Evolutionary conservation across 2,888 invertebrate species (phyloP), one percentile per base, ranked within the genome.

Genomic region (Didymodactylos carnosus): DNA sequence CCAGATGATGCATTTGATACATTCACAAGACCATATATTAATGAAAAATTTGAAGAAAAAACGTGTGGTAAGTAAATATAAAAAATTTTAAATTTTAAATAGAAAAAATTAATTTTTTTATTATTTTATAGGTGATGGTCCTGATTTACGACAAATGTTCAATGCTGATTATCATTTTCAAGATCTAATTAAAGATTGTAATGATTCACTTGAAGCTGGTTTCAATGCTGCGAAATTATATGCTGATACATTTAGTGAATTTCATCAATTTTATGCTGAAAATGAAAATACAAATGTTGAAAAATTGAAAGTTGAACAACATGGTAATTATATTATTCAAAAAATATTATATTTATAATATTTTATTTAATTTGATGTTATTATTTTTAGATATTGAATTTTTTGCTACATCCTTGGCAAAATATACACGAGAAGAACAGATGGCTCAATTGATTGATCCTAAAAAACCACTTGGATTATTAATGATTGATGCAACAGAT

Each of bases 1-100:
- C 87, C 88, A 49, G 91, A 92, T 78, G 84, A 87, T 2, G 82
- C 86, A 29, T 88, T 89, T 78, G 86, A 87, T 78, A 87, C 88
- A 72, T 91, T 91, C 79, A 90, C 90, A 23, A 5, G 89, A 75
- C 92, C 92, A 0, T 87, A 89, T 25, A 89, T 92, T 76, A 91
- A 91, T 86, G 89, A 89, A 25, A 89, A 90, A 79, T 87, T 88
- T 79, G 90, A 91, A 78, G 89, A 90, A 62, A 87, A 89, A 80
- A 87, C 89, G 0, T 89, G 89, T 73, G 90, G 62, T 62, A 62
- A n/a, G 35, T n/a, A 19, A 35, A 35, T 1, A 27, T 1, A 19
- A 27, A 8, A n/a, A 5, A 8, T 23, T 13, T 23, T 49, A 5
- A 23, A 23, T 23, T 8, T n/a, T 7, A 0, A 49, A 49, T 23